Evolutionary conservation across 1,140 invertebrate species (phyloP), one percentile per base, ranked within the genome.

Genomic region (Pseudomyrmex concolor): DNA sequence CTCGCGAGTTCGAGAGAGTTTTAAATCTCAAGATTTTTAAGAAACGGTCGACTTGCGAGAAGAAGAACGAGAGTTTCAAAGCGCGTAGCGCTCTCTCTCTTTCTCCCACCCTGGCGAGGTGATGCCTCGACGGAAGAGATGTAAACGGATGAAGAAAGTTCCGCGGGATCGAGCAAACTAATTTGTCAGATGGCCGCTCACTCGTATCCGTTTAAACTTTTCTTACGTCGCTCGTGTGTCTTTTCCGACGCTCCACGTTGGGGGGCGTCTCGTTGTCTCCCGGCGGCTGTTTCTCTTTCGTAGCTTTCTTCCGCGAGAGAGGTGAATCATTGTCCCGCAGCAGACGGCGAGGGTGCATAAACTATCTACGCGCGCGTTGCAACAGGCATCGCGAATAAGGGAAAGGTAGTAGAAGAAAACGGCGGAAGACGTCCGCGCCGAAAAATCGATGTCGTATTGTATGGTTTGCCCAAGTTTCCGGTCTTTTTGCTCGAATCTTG

Each of bases 381-480:
- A 70, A 70, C 34, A 70, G 76, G 70, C 55, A 73, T 50, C 15
- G 68, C 19, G 64, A 45, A 60, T 13, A 10, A 62, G 19, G n/a
- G 12, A 73, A 54, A n/a, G 43, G 34, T 19, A 3, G 25, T 19
- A 48, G 45, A 7, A 22, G 60, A 17, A 8, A 59, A 43, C 15
- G 62, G 55, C 48, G 34, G 17, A 57, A 19, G 48, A 19, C 34
- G 34, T 55, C 54, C 17, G 22, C 13, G 22, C 13, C 43, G 72
- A 84, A 54, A 73, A 86, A 87, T 87, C 85, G 86, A 87, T 87
- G 80, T 62, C 67, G 19, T 66, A 66, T 34, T 34, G 5, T 17
- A 72, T 77, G 70, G 78, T 48, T 12, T 34, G 25, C 34, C 43
- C 63, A 80, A 87, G 74, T 88, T 88, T 81, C 45, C 64, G 81